Evolutionary conservation across 2,113 vertebrate genomes (phyloP).

Genomic region (Chitala chitala): DNA sequence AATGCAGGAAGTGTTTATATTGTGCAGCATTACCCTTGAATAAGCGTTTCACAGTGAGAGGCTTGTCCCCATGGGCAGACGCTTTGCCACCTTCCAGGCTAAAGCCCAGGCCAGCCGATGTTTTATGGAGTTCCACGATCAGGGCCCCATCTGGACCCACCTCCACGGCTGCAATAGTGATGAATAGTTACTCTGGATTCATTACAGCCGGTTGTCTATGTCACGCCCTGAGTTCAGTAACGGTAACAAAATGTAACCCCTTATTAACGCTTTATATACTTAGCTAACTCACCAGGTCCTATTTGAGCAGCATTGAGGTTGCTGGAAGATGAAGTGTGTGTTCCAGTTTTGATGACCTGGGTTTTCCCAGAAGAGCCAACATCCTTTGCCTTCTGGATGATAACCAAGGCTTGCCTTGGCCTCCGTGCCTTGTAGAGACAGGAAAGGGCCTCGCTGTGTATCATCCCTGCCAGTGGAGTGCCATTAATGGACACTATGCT

Average conservation of each 20-base stretch:
- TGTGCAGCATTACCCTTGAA: conserved; percentile 73
- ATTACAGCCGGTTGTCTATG: not conserved
- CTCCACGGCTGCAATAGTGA: conserved; percentile 56
- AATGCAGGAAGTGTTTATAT: not conserved
- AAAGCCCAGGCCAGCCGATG: conserved; percentile 81
- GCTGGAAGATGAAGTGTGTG: conserved; percentile 43
- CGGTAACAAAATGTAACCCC: not conserved
- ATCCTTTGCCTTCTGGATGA: conserved; percentile 67
- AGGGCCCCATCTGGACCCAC: conserved; percentile 59
- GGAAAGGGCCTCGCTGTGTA: conserved; percentile 75
- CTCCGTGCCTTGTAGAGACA: conserved; percentile 77
- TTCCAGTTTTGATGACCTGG: conserved; percentile 42
- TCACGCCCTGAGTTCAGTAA: too few relatives aligned
- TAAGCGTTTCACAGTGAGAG: conserved; percentile 77
- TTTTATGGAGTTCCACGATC: conserved; percentile 78
- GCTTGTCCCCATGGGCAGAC: conserved; percentile 70
- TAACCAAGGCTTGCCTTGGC: conserved; percentile 65
- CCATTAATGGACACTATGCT: conserved; percentile 81
- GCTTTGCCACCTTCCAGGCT: conserved; percentile 82
- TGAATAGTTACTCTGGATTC: not conserved
- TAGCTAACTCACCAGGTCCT: conserved; percentile 59
- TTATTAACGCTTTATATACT: not conserved
- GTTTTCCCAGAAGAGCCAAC: conserved; percentile 50
- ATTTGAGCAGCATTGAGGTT: conserved; percentile 46
- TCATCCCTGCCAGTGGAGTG: conserved; percentile 61